These are phyloP conservation scores for Istiophorus platypterus DNA, from an alignment of 2,113 vertebrate species.

Conservation along the genomic window DNA sequence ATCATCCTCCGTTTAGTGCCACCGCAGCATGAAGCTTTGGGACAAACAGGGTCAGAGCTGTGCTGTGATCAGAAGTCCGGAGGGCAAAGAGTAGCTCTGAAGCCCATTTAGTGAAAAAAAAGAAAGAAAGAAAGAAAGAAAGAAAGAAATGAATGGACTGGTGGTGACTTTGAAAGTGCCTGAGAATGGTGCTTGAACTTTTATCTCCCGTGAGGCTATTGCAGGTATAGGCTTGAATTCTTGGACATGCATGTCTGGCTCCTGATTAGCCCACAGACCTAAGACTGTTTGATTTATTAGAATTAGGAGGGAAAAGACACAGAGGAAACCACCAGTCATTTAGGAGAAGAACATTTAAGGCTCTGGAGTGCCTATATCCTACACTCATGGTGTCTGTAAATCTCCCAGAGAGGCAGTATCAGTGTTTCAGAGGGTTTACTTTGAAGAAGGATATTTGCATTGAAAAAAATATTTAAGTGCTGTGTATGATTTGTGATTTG, in stretches of 20 bases:
- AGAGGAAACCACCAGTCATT: neutral
- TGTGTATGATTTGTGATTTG: conserved; percentile 2
- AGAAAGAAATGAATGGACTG: neutral
- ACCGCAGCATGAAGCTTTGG: conserved; percentile 29
- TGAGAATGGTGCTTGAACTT: neutral
- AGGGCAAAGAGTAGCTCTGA: conserved; percentile 24
- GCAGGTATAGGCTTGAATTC: neutral
- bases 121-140: neutral
- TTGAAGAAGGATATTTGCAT: neutral
- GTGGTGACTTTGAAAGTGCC: neutral
- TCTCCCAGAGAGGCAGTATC: neutral
- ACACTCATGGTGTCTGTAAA: neutral
- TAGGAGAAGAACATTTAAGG: neutral
- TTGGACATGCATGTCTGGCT: neutral
- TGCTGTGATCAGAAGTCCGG: conserved; percentile 10
- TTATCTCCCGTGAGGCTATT: neutral
- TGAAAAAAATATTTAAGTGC: neutral
- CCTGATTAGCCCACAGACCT: neutral
- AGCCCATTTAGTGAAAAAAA: neutral
- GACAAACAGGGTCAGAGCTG: conserved; percentile 32
- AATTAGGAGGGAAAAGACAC: neutral
- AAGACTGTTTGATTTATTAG: neutral
- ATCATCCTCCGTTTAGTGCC: conserved; percentile 46
- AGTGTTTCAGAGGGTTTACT: neutral
- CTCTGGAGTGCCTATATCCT: neutral